These are phyloP conservation scores for Nomada lathburiana DNA, from an alignment of 2,888 invertebrate genomes.

Conservation along the genomic window DNA sequence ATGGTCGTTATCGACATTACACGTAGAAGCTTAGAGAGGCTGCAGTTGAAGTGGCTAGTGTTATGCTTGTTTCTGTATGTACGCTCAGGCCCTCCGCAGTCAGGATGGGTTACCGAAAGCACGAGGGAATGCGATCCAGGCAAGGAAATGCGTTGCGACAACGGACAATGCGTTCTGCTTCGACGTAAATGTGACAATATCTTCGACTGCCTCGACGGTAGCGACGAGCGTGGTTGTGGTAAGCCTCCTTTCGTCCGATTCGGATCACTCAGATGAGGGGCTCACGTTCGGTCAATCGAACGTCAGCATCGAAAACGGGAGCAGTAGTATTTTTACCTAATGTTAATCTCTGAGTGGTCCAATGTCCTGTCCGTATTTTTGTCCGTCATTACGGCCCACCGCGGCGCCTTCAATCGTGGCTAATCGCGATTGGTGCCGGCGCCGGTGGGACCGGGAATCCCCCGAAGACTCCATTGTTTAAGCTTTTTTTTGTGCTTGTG, in stretches of 20 bases:
- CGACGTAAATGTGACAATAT: conserved; percentile 87
- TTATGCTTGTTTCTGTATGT: conserved; percentile 62
- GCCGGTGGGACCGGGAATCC: conserved; percentile 1
- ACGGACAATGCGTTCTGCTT: conserved; percentile 87
- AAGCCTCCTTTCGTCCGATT: conserved; percentile 39
- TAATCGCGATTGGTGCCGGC: no score
- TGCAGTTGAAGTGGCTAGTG: conserved; percentile 49
- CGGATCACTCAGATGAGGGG: conserved; percentile 18
- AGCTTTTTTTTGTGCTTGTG: conserved; percentile 69
- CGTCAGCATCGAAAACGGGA: no score
- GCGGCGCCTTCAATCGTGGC: no score
- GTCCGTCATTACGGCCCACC: no score
- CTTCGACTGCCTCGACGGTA: conserved; percentile 87
- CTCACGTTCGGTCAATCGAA: neutral
- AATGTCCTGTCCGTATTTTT: no score
- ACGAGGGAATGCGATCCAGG: conserved; percentile 74
- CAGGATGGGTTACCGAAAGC: conserved; percentile 59
- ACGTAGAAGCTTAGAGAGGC: neutral
- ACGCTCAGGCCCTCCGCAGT: conserved; percentile 67
- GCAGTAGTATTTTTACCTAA: no score
- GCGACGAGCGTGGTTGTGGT: conserved; percentile 88
- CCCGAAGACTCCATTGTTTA: neutral
- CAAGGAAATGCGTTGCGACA: conserved; percentile 85
- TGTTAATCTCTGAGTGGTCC: no score
- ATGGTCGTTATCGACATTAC: neutral